phyloP scores from a whole-genome alignment of 2,888 invertebrate genomes.

The Heliconius charithonia region DNA sequence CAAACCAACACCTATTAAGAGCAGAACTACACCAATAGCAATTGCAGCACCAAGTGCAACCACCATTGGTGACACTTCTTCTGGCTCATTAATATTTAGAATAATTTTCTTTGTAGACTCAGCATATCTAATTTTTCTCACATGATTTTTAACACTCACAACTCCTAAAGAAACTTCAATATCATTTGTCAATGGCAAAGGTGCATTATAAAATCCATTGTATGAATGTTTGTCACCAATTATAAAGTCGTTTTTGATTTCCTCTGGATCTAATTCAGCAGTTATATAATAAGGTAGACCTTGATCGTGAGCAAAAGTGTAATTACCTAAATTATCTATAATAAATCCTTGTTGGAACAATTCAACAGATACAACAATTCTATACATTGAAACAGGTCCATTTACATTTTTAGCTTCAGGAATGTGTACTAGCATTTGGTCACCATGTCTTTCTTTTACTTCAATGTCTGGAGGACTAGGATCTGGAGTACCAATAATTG shows the following conservation, averaged over 20 bases:
- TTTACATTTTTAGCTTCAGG: conserved; percentile 88
- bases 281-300: conserved; percentile 92
- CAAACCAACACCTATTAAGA: conserved; percentile 85
- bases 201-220: conserved; percentile 90
- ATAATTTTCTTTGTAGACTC: conserved; percentile 81
- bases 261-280: conserved; percentile 89
- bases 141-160: conserved; percentile 86
- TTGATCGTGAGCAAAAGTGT: conserved; percentile 86
- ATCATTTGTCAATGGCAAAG: conserved; percentile 85
- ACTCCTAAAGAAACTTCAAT: conserved; percentile 89
- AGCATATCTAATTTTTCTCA: conserved; percentile 87
- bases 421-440: conserved; percentile 87
- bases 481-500: conserved; percentile 88
- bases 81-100: conserved; percentile 79
- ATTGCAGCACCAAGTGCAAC: conserved; percentile 84
- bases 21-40: conserved; percentile 88
- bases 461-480: conserved; percentile 88
- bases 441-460: conserved; percentile 84
- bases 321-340: conserved; percentile 85
- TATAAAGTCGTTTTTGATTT: conserved; percentile 86
- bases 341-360: conserved; percentile 86
- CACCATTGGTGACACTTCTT: conserved; percentile 76
- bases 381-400: conserved; percentile 90
- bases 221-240: conserved; percentile 90
- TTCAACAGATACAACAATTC: conserved; percentile 88